Conservation (phyloP, 2,888 invertebrate species). For the Himalopsyche anomala region DNA sequence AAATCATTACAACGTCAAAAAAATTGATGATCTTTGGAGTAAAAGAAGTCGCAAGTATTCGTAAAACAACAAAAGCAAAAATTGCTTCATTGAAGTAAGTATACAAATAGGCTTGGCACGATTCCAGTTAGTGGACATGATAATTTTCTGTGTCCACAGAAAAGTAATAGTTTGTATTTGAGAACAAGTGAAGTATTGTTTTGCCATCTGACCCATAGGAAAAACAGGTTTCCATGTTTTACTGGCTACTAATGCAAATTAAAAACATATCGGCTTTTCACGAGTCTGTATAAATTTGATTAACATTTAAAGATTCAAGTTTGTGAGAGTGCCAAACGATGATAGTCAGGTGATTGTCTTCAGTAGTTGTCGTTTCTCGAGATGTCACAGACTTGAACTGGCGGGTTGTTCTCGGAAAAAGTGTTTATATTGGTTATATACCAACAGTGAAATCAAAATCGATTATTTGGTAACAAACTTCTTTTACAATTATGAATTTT, state of each 20-base stretch:
- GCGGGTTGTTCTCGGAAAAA: background rate
- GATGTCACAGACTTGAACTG: slow-evolving; percentile 5
- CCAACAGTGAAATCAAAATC: background rate
- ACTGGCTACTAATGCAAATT: background rate
- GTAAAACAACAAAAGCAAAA: too few species aligned
- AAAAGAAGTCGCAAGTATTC: too few species aligned
- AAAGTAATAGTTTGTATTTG: slow-evolving; percentile 16
- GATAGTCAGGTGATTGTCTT: background rate
- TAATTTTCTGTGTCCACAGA: slow-evolving; percentile 8
- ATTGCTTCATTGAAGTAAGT: too few species aligned
- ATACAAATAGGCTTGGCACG: background rate
- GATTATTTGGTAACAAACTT: too few species aligned
- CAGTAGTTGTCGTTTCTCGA: background rate
- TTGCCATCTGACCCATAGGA: background rate
- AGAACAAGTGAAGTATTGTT: slow-evolving; percentile 27
- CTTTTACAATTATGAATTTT: too few species aligned
- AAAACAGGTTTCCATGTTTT: background rate
- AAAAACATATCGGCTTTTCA: background rate
- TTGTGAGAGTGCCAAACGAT: slow-evolving; percentile 1
- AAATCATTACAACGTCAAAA: too few species aligned
- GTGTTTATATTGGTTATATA: background rate
- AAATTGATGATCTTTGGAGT: too few species aligned
- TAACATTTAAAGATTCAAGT: background rate
- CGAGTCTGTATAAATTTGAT: slow-evolving; percentile 6
- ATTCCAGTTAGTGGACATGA: background rate